Conservation (phyloP, 2,888 invertebrate species). For the Elegia similella region DNA sequence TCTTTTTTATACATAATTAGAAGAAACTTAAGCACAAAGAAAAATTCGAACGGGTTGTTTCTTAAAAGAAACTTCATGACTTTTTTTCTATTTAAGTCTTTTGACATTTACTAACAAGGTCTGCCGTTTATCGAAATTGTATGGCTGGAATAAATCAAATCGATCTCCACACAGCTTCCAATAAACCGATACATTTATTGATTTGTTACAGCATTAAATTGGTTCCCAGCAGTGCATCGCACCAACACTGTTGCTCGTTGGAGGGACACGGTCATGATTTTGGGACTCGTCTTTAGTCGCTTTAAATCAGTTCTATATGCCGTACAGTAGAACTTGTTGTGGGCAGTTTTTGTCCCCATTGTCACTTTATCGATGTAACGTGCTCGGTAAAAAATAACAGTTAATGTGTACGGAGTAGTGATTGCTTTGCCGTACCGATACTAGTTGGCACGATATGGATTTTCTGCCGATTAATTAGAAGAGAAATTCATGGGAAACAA, state of each 20-base stretch:
- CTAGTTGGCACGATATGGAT: not conserved
- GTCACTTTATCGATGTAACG: constrained; percentile 44
- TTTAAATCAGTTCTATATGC: constrained; percentile 37
- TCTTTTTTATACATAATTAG: not conserved
- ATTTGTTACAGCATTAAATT: constrained; percentile 81
- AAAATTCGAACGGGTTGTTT: not conserved
- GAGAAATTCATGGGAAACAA: not conserved
- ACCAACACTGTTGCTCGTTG: constrained; percentile 49
- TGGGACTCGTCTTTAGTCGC: constrained; percentile 40
- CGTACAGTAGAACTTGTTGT: constrained; percentile 44
- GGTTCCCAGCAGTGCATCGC: constrained; percentile 75
- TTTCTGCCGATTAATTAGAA: not conserved
- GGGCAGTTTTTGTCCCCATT: constrained; percentile 43
- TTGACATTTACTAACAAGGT: constrained; percentile 79
- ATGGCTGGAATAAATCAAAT: constrained; percentile 75
- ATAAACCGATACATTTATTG: constrained; percentile 81
- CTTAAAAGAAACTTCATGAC: not conserved
- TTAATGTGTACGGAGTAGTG: constrained; percentile 4
- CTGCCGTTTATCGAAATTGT: constrained; percentile 65
- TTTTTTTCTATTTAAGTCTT: constrained; percentile 42
- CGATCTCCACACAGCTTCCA: constrained; percentile 77
- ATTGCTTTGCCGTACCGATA: not conserved
- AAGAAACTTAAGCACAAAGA: too few species aligned
- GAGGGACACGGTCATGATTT: constrained; percentile 59
- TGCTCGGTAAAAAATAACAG: constrained; percentile 33